phyloP scores from a whole-genome alignment of 2,113 vertebrate genomes.

The Centropristis striata region DNA sequence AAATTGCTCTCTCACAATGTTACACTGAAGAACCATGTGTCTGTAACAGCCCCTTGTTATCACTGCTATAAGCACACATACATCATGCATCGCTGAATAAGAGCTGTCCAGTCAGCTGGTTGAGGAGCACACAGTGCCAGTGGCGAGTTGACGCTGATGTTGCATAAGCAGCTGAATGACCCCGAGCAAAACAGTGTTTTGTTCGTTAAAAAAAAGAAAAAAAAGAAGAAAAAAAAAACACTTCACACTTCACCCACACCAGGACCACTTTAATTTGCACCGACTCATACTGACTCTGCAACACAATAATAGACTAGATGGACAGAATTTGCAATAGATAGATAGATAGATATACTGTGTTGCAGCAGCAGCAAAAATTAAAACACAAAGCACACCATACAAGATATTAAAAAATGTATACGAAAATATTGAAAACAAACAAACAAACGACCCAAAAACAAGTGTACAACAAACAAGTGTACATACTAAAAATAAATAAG shows the following conservation, averaged over 20 bases:
- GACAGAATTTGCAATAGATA: too few species aligned
- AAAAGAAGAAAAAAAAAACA: not conserved
- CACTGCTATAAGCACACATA: not conserved
- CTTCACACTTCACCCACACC: not conserved
- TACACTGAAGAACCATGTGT: not conserved
- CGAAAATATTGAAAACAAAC: too few species aligned
- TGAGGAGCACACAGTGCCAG: slow-evolving; percentile 30
- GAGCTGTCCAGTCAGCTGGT: slow-evolving; percentile 44
- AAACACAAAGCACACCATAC: too few species aligned
- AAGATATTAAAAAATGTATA: too few species aligned
- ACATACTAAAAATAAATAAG: too few species aligned
- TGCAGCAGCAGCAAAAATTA: too few species aligned
- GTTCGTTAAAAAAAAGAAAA: not conserved
- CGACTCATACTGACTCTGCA: too few species aligned
- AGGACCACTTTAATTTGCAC: too few species aligned
- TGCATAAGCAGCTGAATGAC: slow-evolving; percentile 50
- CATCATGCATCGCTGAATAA: slow-evolving; percentile 14
- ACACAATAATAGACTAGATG: too few species aligned
- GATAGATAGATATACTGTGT: too few species aligned
- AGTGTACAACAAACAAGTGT: too few species aligned
- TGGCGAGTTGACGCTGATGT: slow-evolving; percentile 36
- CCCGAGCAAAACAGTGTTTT: slow-evolving; percentile 35
- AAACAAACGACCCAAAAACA: too few species aligned
- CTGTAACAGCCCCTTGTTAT: not conserved
- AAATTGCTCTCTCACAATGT: slow-evolving; percentile 4